A percentile compares a stretch with the other conserved stretches of the same genome.
Evolutionary conservation across 2,113 vertebrate genomes (phyloP).

Genomic region (Opisthocomus hoazin): DNA sequence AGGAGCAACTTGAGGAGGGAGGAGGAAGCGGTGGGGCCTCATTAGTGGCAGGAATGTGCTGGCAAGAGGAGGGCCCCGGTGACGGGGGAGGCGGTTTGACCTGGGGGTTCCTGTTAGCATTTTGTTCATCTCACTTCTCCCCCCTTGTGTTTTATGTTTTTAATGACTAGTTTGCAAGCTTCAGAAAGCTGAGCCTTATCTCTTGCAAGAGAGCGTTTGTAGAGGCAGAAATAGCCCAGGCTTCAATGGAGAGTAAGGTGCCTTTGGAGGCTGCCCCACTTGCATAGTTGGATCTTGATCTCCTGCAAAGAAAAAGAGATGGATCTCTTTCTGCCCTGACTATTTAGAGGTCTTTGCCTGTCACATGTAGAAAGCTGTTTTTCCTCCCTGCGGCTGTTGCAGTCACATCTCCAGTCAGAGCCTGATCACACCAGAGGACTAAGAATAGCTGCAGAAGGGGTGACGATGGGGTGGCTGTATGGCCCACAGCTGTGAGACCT

Average conservation of each 20-base stretch:
- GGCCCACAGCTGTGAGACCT: neutral
- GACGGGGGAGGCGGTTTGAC: slow-evolving; percentile 16
- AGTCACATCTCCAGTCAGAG: neutral
- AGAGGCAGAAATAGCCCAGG: neutral
- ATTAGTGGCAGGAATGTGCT: slow-evolving; percentile 42
- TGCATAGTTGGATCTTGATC: neutral
- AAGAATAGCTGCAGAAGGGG: neutral
- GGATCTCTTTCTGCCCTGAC: neutral
- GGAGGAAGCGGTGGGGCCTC: slow-evolving; percentile 37
- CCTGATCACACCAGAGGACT: neutral
- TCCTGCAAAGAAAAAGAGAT: neutral
- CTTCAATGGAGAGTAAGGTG: neutral
- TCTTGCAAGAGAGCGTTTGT: neutral
- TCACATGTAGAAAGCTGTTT: neutral
- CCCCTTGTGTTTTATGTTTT: neutral
- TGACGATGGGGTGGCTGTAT: neutral
- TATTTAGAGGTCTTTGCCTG: neutral
- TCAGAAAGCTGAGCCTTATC: neutral
- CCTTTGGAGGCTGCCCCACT: neutral
- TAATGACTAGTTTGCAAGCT: neutral
- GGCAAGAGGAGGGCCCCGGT: neutral
- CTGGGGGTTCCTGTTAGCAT: slow-evolving; percentile 23
- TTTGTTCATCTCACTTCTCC: neutral
- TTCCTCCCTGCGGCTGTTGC: neutral
- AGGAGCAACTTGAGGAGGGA: slow-evolving; percentile 52